Evolutionary conservation across 2,113 vertebrate genomes (phyloP), one percentile per base, ranked within the genome.

Genomic region (Gnathonemus echidnorhynchus): DNA sequence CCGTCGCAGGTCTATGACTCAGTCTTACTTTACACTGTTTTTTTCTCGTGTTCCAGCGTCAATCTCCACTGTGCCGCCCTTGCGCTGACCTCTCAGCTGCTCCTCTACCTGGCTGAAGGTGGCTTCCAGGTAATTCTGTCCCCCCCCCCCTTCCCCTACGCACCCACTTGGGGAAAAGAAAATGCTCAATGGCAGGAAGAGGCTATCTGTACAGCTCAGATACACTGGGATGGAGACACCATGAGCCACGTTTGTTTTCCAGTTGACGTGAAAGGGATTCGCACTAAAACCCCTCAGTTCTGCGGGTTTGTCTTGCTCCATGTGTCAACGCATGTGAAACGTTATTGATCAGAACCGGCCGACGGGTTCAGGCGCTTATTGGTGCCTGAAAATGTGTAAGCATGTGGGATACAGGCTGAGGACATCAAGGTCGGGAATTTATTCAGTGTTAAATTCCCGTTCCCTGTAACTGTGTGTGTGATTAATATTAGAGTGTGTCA

Each of bases 61-160:
- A 97, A 97, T 94, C 93, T 97, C 89, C 97, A 97, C 93, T 97
- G 96, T 88, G 93, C 96, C n/a, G 95, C 97, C 90, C 94, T 99
- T 90, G 96, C 92, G 56, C 95, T 99, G 91, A 91, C 96, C 52
- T 98, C 98, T 49, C 96, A 90, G 84, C 90, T 99, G 94, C 92
- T 98, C 86, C 90, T 95, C 74, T 91, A 96, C 91, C 92, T 95
- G 90, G 90, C 95, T 83, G 94, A 92, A 91, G 93, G 91, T 13
- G 90, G 89, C 89, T 92, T 94, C 8, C 93, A 96, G 97, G 97
- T 98, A 95, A 97, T 94, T 17, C 42, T 27, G 39, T n/a, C 24
- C 31, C 2, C 31, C 31, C 27, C 39, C 19, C 21, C 24, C 10
- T 58, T 42, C 39, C 42, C n/a, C 66, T 11, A 13, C 10, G 8